Conservation (phyloP, 1,140 invertebrate genomes). For the Dinothrombium tinctorium region DNA sequence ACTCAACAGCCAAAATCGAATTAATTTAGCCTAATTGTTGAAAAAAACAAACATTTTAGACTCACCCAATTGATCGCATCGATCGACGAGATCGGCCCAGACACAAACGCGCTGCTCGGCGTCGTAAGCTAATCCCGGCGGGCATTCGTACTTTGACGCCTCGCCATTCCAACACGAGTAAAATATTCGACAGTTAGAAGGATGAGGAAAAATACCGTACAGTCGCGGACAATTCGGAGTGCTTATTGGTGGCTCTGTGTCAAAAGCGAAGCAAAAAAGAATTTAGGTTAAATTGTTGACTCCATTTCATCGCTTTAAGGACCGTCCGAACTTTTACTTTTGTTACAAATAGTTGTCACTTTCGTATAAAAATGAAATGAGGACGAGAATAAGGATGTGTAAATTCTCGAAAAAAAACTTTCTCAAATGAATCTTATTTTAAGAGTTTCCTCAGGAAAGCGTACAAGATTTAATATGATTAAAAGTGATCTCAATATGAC, state of each 20-base stretch:
- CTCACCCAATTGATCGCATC: slow-evolving; percentile 18
- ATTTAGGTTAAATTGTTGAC: neutral
- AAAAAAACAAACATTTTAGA: neutral
- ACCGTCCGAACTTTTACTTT: no score
- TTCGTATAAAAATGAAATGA: no score
- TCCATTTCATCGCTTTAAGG: no score
- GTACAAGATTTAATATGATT: no score
- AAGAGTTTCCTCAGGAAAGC: no score
- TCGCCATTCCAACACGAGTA: slow-evolving; percentile 93
- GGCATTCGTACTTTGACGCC: slow-evolving; percentile 72
- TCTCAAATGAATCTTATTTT: no score
- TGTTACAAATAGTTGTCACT: no score
- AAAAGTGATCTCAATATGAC: no score
- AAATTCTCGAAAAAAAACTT: no score
- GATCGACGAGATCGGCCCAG: slow-evolving; percentile 48
- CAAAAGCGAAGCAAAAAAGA: neutral
- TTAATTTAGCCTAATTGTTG: no score
- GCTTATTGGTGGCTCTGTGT: slow-evolving; percentile 53
- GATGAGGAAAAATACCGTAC: slow-evolving; percentile 77
- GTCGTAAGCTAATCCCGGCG: slow-evolving; percentile 76
- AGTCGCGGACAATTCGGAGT: slow-evolving; percentile 59
- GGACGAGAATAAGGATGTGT: no score
- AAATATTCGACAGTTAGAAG: slow-evolving; percentile 67
- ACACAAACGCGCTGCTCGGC: slow-evolving; percentile 18
- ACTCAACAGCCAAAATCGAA: no score